These are phyloP conservation scores for Micronycteris hirsuta DNA, from an alignment of 2,113 vertebrate genomes.

Conservation along the genomic window DNA sequence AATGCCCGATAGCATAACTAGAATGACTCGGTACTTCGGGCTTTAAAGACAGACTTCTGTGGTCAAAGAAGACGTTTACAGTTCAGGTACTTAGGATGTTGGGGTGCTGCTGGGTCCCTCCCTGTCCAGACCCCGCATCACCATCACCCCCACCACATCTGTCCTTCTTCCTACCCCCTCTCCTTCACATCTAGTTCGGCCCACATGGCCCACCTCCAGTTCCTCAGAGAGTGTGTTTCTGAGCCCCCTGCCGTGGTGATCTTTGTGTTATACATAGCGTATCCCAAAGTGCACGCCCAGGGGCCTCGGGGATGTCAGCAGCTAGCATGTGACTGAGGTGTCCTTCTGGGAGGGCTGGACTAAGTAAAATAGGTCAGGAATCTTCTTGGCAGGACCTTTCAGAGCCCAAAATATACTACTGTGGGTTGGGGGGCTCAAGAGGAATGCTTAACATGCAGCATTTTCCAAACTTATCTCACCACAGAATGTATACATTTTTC, in stretches of 20 bases:
- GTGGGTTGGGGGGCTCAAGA: neutral
- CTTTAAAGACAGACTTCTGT: constrained; percentile 5
- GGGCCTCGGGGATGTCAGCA: neutral
- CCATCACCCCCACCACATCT: neutral
- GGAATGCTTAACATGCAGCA: neutral
- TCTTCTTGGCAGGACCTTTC: neutral
- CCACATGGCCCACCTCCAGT: no score
- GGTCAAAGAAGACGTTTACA: neutral
- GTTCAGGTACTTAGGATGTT: neutral
- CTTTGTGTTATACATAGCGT: neutral
- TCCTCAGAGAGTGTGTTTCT: neutral
- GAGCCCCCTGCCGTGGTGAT: neutral
- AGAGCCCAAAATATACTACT: neutral
- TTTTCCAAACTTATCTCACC: neutral
- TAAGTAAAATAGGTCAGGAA: neutral
- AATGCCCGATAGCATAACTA: neutral
- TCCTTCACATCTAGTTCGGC: neutral
- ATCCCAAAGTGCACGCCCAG: neutral
- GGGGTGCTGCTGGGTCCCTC: neutral
- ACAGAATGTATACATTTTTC: neutral
- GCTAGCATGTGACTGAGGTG: neutral
- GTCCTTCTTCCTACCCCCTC: neutral
- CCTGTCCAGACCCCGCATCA: neutral
- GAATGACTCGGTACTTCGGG: neutral
- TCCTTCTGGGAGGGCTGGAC: neutral